Percentiles rank a stretch among this genome's conserved stretches.
Conservation (phyloP, 2,113 vertebrate species). For the Suncus etruscus region DNA sequence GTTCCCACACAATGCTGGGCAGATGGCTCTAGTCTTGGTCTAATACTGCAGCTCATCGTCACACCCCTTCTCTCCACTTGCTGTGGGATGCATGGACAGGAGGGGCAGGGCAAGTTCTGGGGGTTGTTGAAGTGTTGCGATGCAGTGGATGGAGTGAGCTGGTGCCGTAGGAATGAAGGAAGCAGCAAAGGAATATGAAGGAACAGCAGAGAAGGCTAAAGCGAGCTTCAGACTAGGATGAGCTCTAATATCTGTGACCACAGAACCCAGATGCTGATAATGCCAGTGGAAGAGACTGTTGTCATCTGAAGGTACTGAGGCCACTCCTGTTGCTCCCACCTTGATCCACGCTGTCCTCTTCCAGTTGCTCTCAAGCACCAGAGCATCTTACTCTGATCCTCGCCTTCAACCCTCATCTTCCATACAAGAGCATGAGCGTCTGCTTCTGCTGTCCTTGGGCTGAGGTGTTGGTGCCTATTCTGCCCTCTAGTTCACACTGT, state of each 20-base stretch:
- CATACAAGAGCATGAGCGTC: slow-evolving; percentile 13
- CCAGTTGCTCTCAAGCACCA: neutral
- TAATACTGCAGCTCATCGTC: neutral
- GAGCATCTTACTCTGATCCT: neutral
- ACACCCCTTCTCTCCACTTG: neutral
- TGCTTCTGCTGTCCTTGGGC: neutral
- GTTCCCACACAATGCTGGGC: neutral
- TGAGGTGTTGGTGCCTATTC: neutral
- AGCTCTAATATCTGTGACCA: no score
- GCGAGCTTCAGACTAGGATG: no score
- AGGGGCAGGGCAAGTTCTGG: neutral
- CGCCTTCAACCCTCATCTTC: neutral
- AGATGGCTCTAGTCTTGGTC: neutral
- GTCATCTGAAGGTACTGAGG: neutral
- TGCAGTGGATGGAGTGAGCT: neutral
- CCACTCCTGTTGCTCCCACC: no score
- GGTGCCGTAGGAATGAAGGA: neutral
- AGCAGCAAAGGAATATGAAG: neutral
- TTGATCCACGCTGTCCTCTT: neutral
- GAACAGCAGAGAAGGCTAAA: no score
- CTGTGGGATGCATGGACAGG: neutral
- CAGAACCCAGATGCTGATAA: no score
- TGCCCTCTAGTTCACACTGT: no score
- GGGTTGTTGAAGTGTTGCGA: neutral
- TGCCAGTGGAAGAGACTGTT: neutral